phyloP scores from a whole-genome alignment of 2,797 vertebrate species.

The Erithacus rubecula region DNA sequence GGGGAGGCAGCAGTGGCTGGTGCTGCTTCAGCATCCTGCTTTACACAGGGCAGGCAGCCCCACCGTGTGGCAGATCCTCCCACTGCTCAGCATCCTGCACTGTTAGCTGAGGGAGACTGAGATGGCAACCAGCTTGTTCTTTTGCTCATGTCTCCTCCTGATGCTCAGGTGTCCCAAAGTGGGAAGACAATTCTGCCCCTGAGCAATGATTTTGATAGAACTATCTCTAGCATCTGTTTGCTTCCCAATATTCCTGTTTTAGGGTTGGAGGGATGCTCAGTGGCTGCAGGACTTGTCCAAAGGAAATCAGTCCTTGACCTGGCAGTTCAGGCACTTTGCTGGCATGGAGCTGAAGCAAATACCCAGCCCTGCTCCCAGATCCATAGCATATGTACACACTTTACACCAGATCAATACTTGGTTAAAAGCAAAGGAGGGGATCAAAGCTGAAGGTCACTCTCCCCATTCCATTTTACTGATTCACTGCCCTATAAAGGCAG shows the following conservation, averaged over 20 bases:
- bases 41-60: neutral
- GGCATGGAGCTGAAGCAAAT: neutral
- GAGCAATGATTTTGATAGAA: neutral
- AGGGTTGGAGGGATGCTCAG: neutral
- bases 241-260: neutral
- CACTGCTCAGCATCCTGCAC: neutral
- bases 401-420: neutral
- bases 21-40: rapidly evolving
- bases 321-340: neutral
- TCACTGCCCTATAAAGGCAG: neutral
- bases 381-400: neutral
- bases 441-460: neutral
- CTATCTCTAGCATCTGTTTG: neutral
- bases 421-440: neutral
- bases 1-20: neutral
- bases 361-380: neutral
- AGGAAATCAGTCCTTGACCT: neutral
- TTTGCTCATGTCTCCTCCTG: neutral
- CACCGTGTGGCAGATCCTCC: slow-evolving; percentile 15
- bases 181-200: neutral
- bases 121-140: neutral
- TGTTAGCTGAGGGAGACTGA: neutral
- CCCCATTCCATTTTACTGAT: neutral
- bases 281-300: neutral
- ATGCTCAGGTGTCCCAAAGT: neutral